Conservation (phyloP, 1,140 invertebrate genomes). For the Zelostemma sp. region DNA sequence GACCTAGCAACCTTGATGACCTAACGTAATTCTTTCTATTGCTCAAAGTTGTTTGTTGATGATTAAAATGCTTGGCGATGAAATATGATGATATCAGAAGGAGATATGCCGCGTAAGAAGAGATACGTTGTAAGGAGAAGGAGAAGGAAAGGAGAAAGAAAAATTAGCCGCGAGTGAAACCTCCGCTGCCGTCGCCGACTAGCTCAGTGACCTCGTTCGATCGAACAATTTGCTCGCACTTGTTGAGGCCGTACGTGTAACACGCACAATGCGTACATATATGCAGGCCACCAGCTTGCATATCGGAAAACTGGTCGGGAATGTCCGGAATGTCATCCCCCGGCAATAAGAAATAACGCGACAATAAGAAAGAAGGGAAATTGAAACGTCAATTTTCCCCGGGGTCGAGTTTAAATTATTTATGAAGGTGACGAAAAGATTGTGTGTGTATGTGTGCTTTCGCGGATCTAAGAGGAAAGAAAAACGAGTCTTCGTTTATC, state of each 20-base stretch:
- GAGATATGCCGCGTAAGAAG: too few species aligned
- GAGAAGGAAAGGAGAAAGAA: slow-evolving; percentile 19
- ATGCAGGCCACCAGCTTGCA: too few species aligned
- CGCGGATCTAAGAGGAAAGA: too few species aligned
- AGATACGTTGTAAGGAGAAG: neutral
- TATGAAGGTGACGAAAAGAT: too few species aligned
- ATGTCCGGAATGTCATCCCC: slow-evolving; percentile 43
- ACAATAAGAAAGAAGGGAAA: slow-evolving; percentile 27
- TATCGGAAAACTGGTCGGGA: slow-evolving; percentile 43
- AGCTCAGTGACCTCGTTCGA: slow-evolving; percentile 42
- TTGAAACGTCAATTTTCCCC: slow-evolving; percentile 19
- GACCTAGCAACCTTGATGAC: too few species aligned
- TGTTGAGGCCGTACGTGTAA: slow-evolving; percentile 33
- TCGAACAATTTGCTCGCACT: slow-evolving; percentile 33
- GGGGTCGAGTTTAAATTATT: too few species aligned
- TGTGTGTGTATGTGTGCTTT: too few species aligned
- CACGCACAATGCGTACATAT: slow-evolving; percentile 39
- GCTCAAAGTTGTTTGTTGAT: too few species aligned
- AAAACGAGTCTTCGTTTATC: too few species aligned
- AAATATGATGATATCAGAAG: too few species aligned
- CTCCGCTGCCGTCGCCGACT: too few species aligned
- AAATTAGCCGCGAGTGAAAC: slow-evolving; percentile 31
- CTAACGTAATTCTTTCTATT: neutral
- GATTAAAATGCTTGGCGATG: neutral
- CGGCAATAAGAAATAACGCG: slow-evolving; percentile 32